Conservation (phyloP, 2,113 vertebrate genomes). For the Vimba vimba region DNA sequence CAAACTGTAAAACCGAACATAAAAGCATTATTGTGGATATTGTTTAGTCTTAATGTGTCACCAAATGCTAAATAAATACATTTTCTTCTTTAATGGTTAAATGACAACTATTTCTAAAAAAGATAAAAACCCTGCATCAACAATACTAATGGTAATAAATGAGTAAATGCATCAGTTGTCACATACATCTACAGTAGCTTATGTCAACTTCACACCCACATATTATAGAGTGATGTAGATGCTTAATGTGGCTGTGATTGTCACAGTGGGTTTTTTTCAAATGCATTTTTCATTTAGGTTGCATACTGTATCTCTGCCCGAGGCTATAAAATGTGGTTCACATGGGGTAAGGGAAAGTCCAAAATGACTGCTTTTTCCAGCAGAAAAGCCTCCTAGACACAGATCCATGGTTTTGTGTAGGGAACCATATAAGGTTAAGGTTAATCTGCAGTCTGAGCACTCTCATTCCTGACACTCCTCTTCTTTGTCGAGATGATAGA, state of each 20-base stretch:
- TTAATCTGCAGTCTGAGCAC: slow-evolving; percentile 34
- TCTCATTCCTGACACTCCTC: slow-evolving; percentile 26
- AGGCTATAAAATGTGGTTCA: slow-evolving; percentile 17
- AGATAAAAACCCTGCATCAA: background rate
- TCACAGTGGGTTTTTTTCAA: background rate
- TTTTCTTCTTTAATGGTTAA: too few species aligned
- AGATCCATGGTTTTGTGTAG: background rate
- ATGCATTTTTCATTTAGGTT: slow-evolving; percentile 14
- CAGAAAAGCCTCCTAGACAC: slow-evolving; percentile 2
- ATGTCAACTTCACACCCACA: background rate
- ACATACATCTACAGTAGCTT: background rate
- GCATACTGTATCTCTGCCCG: background rate
- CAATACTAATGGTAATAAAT: too few species aligned
- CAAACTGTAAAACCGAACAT: too few species aligned
- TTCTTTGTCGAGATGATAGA: slow-evolving; percentile 39
- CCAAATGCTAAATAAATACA: too few species aligned
- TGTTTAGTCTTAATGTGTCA: too few species aligned
- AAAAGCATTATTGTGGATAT: too few species aligned
- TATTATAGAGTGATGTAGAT: background rate
- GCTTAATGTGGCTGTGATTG: background rate
- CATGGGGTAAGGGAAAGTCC: slow-evolving; percentile 1
- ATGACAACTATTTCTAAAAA: background rate
- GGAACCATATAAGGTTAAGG: slow-evolving; percentile 6
- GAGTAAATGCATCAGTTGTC: background rate
- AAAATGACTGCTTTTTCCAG: background rate